Percentiles rank a stretch among this genome's conserved stretches.
phyloP scores from a whole-genome alignment of 2,888 invertebrate species.

The Melieria picta region DNA sequence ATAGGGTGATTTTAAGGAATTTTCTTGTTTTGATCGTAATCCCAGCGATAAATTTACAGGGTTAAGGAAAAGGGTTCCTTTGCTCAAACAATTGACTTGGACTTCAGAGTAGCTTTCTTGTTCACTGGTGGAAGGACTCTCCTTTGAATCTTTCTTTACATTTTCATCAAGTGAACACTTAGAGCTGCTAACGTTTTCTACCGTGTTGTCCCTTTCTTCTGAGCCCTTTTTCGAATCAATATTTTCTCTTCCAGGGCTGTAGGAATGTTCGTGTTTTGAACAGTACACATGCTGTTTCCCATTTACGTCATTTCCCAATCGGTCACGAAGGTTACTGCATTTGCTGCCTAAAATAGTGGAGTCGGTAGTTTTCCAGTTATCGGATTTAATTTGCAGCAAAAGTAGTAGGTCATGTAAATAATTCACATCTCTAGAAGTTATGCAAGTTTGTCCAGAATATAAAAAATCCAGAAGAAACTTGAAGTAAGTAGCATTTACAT shows the following conservation, averaged over 20 bases:
- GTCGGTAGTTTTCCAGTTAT: slow-evolving; percentile 74
- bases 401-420: slow-evolving; percentile 86
- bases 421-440: slow-evolving; percentile 74
- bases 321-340: slow-evolving; percentile 49
- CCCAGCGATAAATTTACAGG: slow-evolving; percentile 82
- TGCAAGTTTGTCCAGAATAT: slow-evolving; percentile 83
- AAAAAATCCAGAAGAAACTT: slow-evolving; percentile 84
- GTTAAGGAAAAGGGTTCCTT: slow-evolving; percentile 74
- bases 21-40: slow-evolving; percentile 69
- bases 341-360: slow-evolving; percentile 59
- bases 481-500: slow-evolving; percentile 82
- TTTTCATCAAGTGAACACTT: slow-evolving; percentile 57
- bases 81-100: slow-evolving; percentile 43
- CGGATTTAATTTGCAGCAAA: slow-evolving; percentile 85
- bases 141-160: slow-evolving; percentile 43
- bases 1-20: slow-evolving; percentile 38
- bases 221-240: slow-evolving; percentile 36
- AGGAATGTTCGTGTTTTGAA: slow-evolving; percentile 31
- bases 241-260: slow-evolving; percentile 29
- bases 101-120: slow-evolving; percentile 19
- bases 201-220: slow-evolving; percentile 18
- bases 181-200: slow-evolving; percentile 18
- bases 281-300: slow-evolving; percentile 32
- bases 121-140: slow-evolving; percentile 31
- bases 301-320: slow-evolving; percentile 36